Evolutionary conservation across 2,888 invertebrate species (phyloP), one percentile per base, ranked within the genome.

Genomic region (Aleiodes leptofemur): DNA sequence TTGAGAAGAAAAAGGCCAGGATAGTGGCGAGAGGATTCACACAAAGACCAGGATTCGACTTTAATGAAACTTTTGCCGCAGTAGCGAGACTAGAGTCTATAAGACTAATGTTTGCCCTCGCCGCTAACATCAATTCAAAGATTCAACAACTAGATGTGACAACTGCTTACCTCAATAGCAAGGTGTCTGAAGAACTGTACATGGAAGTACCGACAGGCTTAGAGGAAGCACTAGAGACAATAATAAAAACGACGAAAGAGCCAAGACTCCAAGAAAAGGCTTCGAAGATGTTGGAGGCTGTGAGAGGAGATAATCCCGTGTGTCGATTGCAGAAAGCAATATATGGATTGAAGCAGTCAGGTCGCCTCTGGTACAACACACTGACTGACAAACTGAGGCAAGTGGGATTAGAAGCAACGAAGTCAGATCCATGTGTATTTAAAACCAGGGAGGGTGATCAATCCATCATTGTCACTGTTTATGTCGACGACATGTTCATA

Each of bases 91-190:
- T 71, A 16, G 66, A 75, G 8, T 79, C 82, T 0, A 64, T 82
- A 14, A 55, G 82, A 31, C 14, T 78, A 5, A 9, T 79, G n/a
- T 38, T 77, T 23, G 73, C 77, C 3, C 34, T 81, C n/a, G 73
- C 79, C 6, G 78, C 61, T 9, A 29, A 73, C n/a, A 34, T 55
- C 6, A 69, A 59, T 7, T 61, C 82, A 73, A 48, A 73, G 13
- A 70, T 81, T 5, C 48, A 77, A 57, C 81, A 82, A 16, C 64
- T 81, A 6, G 80, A 81, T 51, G 70, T 83, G 8, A 57, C 57
- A 1, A 80, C 78, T 14, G 80, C 82, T 6, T 83, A 78, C 38
- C 64, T 82, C 4, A 80, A 81, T 61, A 81, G 80, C 0, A 31
- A 57, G 9, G 56, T 80, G 2, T 76, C 75, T 8, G 76, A 74